Evolutionary conservation across 2,113 vertebrate species (phyloP).

Genomic region (Lophius piscatorius): DNA sequence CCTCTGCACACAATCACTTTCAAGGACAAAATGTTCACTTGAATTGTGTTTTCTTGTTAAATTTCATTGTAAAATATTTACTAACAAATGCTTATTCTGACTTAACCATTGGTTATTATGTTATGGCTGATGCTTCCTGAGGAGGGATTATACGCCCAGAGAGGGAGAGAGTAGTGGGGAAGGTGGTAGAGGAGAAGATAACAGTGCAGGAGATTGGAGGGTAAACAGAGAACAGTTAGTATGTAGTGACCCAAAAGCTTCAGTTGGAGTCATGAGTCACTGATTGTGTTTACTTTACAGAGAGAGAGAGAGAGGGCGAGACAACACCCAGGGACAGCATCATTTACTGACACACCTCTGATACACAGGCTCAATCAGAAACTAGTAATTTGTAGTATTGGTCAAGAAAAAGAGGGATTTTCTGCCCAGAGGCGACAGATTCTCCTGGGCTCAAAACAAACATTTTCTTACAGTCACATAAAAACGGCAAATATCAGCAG

Average conservation of each 20-base stretch:
- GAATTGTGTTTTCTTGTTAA: no score
- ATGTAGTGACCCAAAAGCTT: slow-evolving; percentile 52
- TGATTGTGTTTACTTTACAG: slow-evolving; percentile 62
- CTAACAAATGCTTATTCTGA: no score
- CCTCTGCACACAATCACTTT: no score
- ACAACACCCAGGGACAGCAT: slow-evolving; percentile 45
- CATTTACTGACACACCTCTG: slow-evolving; percentile 38
- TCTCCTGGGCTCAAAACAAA: slow-evolving; percentile 23
- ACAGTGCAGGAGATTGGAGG: slow-evolving; percentile 21
- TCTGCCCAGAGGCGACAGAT: background rate
- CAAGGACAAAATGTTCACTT: no score
- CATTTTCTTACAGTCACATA: background rate
- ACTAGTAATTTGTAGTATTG: slow-evolving; percentile 16
- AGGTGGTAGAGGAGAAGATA: slow-evolving; percentile 16
- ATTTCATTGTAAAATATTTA: no score
- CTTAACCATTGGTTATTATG: no score
- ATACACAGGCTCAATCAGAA: slow-evolving; percentile 40
- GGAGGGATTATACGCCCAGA: slow-evolving; percentile 12
- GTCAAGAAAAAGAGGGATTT: background rate
- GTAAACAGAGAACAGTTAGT: slow-evolving; percentile 56
- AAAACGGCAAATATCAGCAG: background rate
- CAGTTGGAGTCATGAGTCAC: slow-evolving; percentile 64
- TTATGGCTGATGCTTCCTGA: background rate
- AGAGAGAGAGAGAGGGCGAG: slow-evolving; percentile 18
- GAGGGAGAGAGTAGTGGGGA: slow-evolving; percentile 1